Evolutionary conservation across 30 jellyfish, hydroid and myxozoan species (phyloP).

Genomic region (Nemopilema nomurai): DNA sequence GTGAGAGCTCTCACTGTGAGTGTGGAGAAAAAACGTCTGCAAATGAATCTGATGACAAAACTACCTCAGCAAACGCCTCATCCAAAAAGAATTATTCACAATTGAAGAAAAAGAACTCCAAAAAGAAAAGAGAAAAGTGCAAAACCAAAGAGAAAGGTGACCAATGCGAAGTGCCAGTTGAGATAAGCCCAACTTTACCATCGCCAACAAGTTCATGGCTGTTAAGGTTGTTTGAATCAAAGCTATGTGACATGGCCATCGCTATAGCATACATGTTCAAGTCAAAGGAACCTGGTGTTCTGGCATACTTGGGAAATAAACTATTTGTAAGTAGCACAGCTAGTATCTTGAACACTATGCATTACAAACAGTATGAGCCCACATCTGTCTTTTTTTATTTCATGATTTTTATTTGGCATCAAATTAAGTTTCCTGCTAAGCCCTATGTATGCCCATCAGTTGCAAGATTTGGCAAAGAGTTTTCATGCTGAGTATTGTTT

Average conservation of each 20-base stretch:
- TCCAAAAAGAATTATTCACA: slow-evolving; percentile 48
- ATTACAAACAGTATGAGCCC: no score
- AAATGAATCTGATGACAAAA: neutral
- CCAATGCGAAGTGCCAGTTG: slow-evolving; percentile 13
- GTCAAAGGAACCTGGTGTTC: slow-evolving; percentile 94
- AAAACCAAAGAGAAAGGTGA: slow-evolving; percentile 54
- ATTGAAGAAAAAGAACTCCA: slow-evolving; percentile 53
- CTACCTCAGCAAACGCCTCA: neutral
- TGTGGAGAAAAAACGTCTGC: slow-evolving; percentile 30
- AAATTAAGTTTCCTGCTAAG: no score
- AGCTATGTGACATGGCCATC: slow-evolving; percentile 92
- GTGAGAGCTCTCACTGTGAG: slow-evolving; percentile 4
- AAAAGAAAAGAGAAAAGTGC: slow-evolving; percentile 36
- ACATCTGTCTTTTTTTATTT: no score
- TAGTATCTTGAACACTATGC: no score
- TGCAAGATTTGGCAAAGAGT: no score
- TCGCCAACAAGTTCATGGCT: slow-evolving; percentile 94
- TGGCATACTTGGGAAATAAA: slow-evolving; percentile 96
- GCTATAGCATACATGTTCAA: slow-evolving; percentile 92
- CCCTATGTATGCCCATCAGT: no score
- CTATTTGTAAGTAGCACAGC: slow-evolving; percentile 76
- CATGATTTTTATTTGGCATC: no score
- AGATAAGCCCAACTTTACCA: slow-evolving; percentile 69
- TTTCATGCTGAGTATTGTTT: no score
- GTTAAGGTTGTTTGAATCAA: slow-evolving; percentile 92